A percentile compares a stretch with the other conserved stretches of the same genome.
These are phyloP conservation scores for Athalia circularis DNA, from an alignment of 2,888 invertebrate genomes.

Conservation along the genomic window DNA sequence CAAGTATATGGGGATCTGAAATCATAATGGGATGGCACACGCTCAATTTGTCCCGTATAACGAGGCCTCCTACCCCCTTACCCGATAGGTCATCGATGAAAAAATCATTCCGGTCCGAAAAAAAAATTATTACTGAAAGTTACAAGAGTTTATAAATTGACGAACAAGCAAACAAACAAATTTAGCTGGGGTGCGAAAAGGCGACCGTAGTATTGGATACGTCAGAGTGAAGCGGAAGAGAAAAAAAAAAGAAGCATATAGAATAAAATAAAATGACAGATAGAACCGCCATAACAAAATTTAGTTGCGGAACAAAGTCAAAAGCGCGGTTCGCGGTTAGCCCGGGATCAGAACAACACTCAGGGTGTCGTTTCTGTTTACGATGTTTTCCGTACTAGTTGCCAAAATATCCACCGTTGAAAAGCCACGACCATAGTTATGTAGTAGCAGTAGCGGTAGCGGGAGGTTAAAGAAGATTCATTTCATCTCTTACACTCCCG, in stretches of 20 bases:
- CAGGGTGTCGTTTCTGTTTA: constrained; percentile 42
- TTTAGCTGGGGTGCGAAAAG: background rate
- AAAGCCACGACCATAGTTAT: background rate
- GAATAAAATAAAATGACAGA: background rate
- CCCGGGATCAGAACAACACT: constrained; percentile 8
- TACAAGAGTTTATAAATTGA: background rate
- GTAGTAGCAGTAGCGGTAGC: too few relatives aligned
- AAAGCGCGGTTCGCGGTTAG: background rate
- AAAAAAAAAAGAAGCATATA: constrained; percentile 2
- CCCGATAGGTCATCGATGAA: background rate
- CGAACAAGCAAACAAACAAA: background rate
- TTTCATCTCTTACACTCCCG: background rate
- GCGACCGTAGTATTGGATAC: background rate
- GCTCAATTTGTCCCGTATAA: constrained; percentile 26
- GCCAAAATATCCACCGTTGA: constrained; percentile 41
- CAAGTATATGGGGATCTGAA: constrained; percentile 30
- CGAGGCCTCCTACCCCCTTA: too few relatives aligned
- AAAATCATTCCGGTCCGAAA: background rate
- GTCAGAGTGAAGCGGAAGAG: background rate
- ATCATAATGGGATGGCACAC: constrained; percentile 37
- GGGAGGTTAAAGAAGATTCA: too few relatives aligned
- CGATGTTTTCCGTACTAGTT: constrained; percentile 37
- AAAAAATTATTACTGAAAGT: background rate
- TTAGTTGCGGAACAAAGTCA: constrained; percentile 13
- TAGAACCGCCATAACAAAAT: constrained; percentile 3